Evolutionary conservation across 64 coral and sea anemone species (phyloP).

Genomic region (Porites lutea): DNA sequence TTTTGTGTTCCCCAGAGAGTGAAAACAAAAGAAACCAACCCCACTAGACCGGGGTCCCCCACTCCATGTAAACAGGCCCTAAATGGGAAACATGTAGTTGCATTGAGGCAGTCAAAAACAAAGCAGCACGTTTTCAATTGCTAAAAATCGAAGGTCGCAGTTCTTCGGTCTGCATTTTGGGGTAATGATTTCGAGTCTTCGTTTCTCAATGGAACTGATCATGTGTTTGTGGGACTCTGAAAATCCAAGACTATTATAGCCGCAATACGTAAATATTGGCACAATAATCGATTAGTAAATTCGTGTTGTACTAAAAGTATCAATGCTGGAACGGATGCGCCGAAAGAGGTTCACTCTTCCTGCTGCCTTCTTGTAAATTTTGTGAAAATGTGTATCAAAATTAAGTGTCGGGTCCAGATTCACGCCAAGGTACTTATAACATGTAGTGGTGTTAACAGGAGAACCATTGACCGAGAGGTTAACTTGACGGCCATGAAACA

Average conservation of each 20-base stretch:
- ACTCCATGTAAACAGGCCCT: background rate
- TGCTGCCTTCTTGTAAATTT: slow-evolving; percentile 51
- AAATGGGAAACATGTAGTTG: background rate
- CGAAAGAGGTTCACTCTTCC: slow-evolving; percentile 19
- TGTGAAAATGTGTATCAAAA: slow-evolving; percentile 37
- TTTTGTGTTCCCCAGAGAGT: too few relatives aligned
- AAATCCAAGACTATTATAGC: slow-evolving; percentile 24
- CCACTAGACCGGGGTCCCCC: too few relatives aligned
- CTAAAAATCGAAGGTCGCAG: background rate
- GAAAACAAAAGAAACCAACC: too few relatives aligned
- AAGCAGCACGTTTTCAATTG: background rate
- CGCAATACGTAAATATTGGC: slow-evolving; percentile 64
- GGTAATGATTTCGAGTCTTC: slow-evolving; percentile 37
- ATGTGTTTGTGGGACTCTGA: slow-evolving; percentile 19
- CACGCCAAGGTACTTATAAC: slow-evolving; percentile 33
- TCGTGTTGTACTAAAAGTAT: background rate
- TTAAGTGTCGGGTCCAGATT: background rate
- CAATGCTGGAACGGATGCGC: background rate
- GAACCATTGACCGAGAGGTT: slow-evolving; percentile 43
- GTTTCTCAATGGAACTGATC: slow-evolving; percentile 20
- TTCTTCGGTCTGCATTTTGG: background rate
- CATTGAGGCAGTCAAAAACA: background rate
- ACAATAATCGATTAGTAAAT: slow-evolving; percentile 51
- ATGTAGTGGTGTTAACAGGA: slow-evolving; percentile 65
- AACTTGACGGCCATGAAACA: slow-evolving; percentile 26